Evolutionary conservation across 2,113 vertebrate genomes (phyloP), one percentile per base, ranked within the genome.

Genomic region (Leptobrachium ailaonicum): DNA sequence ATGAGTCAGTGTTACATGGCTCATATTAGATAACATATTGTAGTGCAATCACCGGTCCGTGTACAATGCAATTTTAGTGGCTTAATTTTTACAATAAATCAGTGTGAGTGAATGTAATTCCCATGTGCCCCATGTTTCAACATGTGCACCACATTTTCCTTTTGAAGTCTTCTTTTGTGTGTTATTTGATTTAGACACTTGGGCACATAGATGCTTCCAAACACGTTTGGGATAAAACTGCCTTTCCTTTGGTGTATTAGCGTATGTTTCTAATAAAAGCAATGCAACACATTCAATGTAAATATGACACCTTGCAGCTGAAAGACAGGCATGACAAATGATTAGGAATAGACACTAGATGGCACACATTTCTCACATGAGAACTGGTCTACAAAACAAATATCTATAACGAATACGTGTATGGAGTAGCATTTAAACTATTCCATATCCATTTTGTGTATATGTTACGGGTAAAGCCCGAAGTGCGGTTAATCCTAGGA

Each of bases 251-350:
- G 60, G 42, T 58, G 58, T 45, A 75, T 12, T 13, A 10, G 20
- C 12, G 47, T 75, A 66, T 66, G 44, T 53, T 75, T 75, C 44
- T 41, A 75, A 75, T 75, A 50, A 66, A 66, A 75, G 6, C 43
- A 32, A 5, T 50, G 63, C 45, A 75, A 60, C 64, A 66, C 40
- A 44, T n/a, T 6, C 13, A 74, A 14, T 64, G 73, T 50, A 47
- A 64, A 75, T 66, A 20, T 41, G 62, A 64, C 44, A 75, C n/a
- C 62, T 75, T 75, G 62, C 41, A 50, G 64, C n/a, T 50, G 32
- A 66, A 75, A 66, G 56, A 47, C 73, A 45, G 14, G 54, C 11
- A 63, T 41, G 7, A 43, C 32, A 10, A 41, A 41, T 44, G 50
- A n/a, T 75, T 8, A 50, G 62, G 41, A 66, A 41, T 8, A 75